Base-by-base conservation (phyloP, 2,888 invertebrate genomes). In the Sphaerophoria taeniata region DNA sequence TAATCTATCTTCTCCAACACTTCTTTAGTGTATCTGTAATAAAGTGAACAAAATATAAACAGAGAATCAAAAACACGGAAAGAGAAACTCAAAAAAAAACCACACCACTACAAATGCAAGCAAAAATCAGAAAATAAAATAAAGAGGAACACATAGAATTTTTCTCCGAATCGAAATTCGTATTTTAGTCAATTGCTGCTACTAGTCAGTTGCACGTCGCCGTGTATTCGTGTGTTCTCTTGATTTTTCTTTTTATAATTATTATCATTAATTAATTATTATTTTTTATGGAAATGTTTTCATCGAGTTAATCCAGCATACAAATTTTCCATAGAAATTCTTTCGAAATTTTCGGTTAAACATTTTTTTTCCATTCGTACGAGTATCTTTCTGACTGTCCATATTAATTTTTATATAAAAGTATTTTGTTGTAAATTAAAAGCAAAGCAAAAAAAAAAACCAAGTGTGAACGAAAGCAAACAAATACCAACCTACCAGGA, bases 181-280 rank as follows among this genome's bases (percentile, higher is more conserved):
- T 74, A 74, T 55, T 82, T 84, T 67, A 84, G 83, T 84, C 83
- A 74, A 84, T 75, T 79, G 71, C 71, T 84, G 83, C 83, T 75
- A 84, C 83, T 71, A 60, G 74, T 78, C 74, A 39, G 83, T 84
- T 78, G 79, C 79, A 71, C 79, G 79, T 84, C 83, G 83, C 36
- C 65, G 65, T 47, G 70, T 75, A 36, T 78, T 79, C 79, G 78
- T 74, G 65, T 58, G 67, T 58, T 79, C 69, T 72, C 72, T 76
- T 76, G 51, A 71, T 65, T 81, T 84, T 79, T 79, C 77, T 78
- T 70, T 79, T 53, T 45, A 24, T 24, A 53, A 70, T 70, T 77
- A 43, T 53, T 77, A 75, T 65, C 58, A 58, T 58, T 78, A 61
- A 65, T 53, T 51, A 51, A 70, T 70, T 61, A 43, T 45, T 75